A percentile compares a stretch with the other conserved stretches of the same genome.
Evolutionary conservation across 2,888 invertebrate species (phyloP).

Genomic region (Pammene fasciana): DNA sequence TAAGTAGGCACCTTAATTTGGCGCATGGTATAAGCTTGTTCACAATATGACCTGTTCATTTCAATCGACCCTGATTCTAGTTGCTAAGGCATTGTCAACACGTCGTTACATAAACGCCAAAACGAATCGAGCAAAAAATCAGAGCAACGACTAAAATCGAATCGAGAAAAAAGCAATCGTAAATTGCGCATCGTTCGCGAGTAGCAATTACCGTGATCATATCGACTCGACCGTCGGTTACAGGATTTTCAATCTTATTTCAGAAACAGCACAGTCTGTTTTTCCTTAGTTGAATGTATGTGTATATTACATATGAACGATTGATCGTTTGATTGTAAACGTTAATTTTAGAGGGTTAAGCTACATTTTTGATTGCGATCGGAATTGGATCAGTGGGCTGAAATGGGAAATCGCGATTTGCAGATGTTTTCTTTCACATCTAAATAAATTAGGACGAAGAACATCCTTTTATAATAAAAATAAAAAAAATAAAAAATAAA

Average conservation of each 20-base stretch:
- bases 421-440: conserved; percentile 12
- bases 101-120: conserved; percentile 15
- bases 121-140: conserved; percentile 18
- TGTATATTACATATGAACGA: conserved; percentile 17
- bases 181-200: conserved; percentile 27
- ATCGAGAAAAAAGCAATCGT: conserved; percentile 30
- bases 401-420: conserved; percentile 20
- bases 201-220: conserved; percentile 29
- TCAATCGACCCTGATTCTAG: background rate
- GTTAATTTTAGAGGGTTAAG: conserved; percentile 9
- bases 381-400: conserved; percentile 28
- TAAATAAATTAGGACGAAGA: background rate
- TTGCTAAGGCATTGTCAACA: background rate
- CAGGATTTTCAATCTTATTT: conserved; percentile 11
- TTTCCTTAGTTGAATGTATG: background rate
- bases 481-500: too few species aligned
- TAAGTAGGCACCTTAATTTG: too few species aligned
- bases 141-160: conserved; percentile 27
- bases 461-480: background rate
- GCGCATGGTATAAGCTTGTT: too few species aligned
- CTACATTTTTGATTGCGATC: conserved; percentile 12
- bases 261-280: background rate
- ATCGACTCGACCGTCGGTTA: background rate
- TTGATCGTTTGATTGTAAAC: conserved; percentile 19
- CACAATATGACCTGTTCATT: too few species aligned